These are phyloP conservation scores for Mythimna lalbum DNA, from an alignment of 2,888 invertebrate species.

Conservation along the genomic window DNA sequence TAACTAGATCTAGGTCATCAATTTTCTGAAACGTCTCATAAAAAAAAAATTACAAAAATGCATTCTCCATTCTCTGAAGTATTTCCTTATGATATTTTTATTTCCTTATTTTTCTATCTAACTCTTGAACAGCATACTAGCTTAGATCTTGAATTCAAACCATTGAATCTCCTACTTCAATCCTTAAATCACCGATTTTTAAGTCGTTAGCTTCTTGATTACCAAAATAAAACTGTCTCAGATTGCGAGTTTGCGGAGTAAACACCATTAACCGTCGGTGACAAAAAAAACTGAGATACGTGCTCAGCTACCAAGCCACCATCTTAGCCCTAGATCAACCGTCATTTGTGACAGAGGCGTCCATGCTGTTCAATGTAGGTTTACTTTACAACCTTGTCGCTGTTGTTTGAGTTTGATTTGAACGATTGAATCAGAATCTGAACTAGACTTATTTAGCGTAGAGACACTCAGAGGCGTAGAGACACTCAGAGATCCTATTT, in stretches of 20 bases:
- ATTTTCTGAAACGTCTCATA: neutral
- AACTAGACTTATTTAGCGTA: too few relatives aligned
- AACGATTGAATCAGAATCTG: too few relatives aligned
- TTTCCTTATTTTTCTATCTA: neutral
- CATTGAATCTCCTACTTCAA: neutral
- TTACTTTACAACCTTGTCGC: slow-evolving; percentile 5
- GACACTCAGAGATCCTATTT: too few relatives aligned
- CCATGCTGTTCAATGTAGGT: slow-evolving; percentile 46
- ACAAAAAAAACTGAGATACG: slow-evolving; percentile 70
- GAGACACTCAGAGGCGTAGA: too few relatives aligned
- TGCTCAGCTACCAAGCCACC: slow-evolving; percentile 61
- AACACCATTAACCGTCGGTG: slow-evolving; percentile 75
- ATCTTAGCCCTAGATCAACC: slow-evolving; percentile 62
- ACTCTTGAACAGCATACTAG: neutral
- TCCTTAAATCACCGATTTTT: neutral
- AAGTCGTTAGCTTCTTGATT: slow-evolving; percentile 55
- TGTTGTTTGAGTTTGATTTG: neutral
- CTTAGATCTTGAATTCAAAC: neutral
- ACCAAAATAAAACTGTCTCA: slow-evolving; percentile 72
- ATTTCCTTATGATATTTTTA: neutral
- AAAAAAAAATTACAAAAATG: neutral
- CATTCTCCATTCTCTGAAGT: neutral
- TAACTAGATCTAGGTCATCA: neutral
- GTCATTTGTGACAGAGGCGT: slow-evolving; percentile 56
- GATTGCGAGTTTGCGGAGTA: slow-evolving; percentile 68